phyloP scores from a whole-genome alignment of 2,113 vertebrate species.

The Benitochromis conjunctus region DNA sequence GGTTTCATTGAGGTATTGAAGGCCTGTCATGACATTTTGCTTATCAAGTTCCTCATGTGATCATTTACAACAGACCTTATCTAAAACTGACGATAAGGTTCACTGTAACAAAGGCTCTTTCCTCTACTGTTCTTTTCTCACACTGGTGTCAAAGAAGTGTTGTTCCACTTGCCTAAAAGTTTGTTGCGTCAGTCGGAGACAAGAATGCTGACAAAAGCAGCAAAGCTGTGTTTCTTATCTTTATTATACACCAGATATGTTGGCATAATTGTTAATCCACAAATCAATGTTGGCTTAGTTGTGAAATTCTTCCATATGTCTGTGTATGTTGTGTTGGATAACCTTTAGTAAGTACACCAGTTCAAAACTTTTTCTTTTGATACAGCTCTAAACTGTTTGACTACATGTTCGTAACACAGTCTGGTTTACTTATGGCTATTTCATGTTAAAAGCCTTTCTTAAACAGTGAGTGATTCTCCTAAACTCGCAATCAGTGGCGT shows the following conservation, averaged over 20 bases:
- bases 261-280: background rate
- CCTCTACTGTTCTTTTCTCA: background rate
- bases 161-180: background rate
- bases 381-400: background rate
- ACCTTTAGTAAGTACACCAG: background rate
- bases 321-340: background rate
- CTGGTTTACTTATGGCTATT: background rate
- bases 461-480: background rate
- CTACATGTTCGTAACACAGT: background rate
- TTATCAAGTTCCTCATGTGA: background rate
- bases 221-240: background rate
- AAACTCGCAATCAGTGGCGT: background rate
- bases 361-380: background rate
- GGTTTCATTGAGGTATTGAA: conserved; percentile 28
- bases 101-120: background rate
- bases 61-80: conserved; percentile 34
- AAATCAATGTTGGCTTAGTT: background rate
- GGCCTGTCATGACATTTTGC: background rate
- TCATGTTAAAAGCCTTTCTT: background rate
- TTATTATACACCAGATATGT: background rate
- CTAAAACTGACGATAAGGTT: conserved; percentile 17
- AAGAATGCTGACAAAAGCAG: background rate
- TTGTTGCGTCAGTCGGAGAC: background rate
- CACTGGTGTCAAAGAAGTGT: background rate
- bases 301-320: background rate